Base-by-base conservation (phyloP, 1,140 invertebrate species). In the Sycobia sp. region DNA sequence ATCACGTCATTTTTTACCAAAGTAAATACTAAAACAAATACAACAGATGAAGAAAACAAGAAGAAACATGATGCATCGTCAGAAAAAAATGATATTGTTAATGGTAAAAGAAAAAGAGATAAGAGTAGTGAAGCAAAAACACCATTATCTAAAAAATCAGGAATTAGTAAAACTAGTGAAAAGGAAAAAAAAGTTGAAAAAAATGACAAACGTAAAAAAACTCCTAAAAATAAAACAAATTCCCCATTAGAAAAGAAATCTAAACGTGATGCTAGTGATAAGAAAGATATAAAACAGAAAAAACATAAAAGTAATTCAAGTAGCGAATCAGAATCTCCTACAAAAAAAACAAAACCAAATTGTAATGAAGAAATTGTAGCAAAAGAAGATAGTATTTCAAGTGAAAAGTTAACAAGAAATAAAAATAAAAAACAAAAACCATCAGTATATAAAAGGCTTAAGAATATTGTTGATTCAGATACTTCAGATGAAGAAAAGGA, bases 1-100 rank as follows among this genome's bases (percentile, higher is more conserved):
- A 78, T 78, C 20, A 76, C 66, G 29, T 78, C 74, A 41, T 73
- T 70, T 68, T 73, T 71, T 62, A 60, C 58, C 0, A 60, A 62
- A 61, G 38, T 46, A 23, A 66, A 67, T 66, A 44, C 34, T 38
- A 60, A 65, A 59, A 47, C 14, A 13, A 36, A 65, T 20, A 36
- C 13, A 18, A 49, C 39, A 5, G 36, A 60, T n/a, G 20, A 41
- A 4, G 22, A 59, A 20, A 41, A 20, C 20, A 38, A 13, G n/a
- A 46, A 55, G 23, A 18, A 41, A 18, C 41, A 14, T 23, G 41
- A 27, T 11, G 27, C 32, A 11, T 13, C 23, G 8, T 4, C 4
- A 11, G 14, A 51, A 0, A 55, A 60, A 25, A 55, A 34, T 4
- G 23, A 65, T 20, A 0, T 38, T 7, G 3, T 11, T 2, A 32